Percentiles rank a stretch among this genome's conserved stretches.
Evolutionary conservation across 2,888 invertebrate genomes (phyloP).

Genomic region (Fragum sueziense): DNA sequence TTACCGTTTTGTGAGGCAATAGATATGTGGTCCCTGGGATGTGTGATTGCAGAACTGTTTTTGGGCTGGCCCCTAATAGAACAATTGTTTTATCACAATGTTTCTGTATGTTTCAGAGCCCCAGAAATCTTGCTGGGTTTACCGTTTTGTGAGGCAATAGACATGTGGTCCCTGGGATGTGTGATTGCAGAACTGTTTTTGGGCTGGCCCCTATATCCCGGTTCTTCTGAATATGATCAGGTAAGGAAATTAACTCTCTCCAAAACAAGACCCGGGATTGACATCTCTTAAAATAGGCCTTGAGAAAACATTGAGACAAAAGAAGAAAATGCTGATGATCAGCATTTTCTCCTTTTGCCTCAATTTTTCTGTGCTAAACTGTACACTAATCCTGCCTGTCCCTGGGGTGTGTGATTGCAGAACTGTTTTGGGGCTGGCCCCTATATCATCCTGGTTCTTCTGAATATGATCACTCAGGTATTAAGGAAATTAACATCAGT

Average conservation of each 20-base stretch:
- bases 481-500: too few relatives aligned
- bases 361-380: too few relatives aligned
- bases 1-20: slow-evolving; percentile 99
- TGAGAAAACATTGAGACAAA: too few relatives aligned
- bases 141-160: slow-evolving; percentile 99
- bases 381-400: too few relatives aligned
- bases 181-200: slow-evolving; percentile 99
- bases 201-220: slow-evolving; percentile 99
- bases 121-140: slow-evolving; percentile 85
- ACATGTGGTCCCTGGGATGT: slow-evolving; percentile 99
- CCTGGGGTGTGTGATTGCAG: slow-evolving; percentile 99
- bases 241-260: slow-evolving; percentile 70
- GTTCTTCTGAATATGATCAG: slow-evolving; percentile 98
- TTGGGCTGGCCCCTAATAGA: slow-evolving; percentile 95
- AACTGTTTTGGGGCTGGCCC: slow-evolving; percentile 99
- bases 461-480: slow-evolving; percentile 98
- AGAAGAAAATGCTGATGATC: too few relatives aligned
- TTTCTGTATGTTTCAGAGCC: slow-evolving; percentile 2
- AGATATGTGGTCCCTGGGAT: slow-evolving; percentile 99
- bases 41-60: slow-evolving; percentile 99
- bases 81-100: too few relatives aligned
- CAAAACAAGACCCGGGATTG: too few relatives aligned
- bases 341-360: too few relatives aligned
- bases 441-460: slow-evolving; percentile 99
- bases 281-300: too few relatives aligned